A percentile compares a stretch with the other conserved stretches of the same genome.
phyloP scores from a whole-genome alignment of 2,113 vertebrate genomes.

The Piaya cayana region DNA sequence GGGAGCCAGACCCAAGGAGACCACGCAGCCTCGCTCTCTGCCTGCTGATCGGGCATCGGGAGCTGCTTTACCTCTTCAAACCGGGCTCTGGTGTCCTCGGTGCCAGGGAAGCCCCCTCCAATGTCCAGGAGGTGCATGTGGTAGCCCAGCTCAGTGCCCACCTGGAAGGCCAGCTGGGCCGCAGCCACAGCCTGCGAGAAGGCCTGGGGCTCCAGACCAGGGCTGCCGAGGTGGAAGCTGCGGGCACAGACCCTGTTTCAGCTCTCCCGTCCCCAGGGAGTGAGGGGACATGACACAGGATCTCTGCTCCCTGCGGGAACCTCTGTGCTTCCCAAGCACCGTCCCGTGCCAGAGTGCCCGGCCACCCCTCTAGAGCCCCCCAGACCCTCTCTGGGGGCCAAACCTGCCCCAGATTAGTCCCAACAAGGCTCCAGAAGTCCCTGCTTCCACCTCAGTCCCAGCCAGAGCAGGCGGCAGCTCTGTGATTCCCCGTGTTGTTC shows the following conservation, averaged over 20 bases:
- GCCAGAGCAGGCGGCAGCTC: neutral
- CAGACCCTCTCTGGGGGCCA: neutral
- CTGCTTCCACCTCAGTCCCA: neutral
- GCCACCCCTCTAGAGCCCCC: fast-evolving
- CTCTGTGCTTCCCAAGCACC: neutral
- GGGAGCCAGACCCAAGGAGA: neutral
- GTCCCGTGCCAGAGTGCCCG: neutral
- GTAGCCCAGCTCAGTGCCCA: conserved; percentile 77
- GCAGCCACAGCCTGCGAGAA: conserved; percentile 69
- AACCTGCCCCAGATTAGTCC: neutral
- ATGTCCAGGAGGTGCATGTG: conserved; percentile 78
- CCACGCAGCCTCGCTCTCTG: neutral
- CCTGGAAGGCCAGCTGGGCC: conserved; percentile 76
- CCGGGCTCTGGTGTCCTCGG: conserved; percentile 57
- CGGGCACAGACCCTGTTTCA: neutral
- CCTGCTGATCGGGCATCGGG: fast-evolving
- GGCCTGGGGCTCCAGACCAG: conserved; percentile 63
- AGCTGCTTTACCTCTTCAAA: conserved; percentile 74
- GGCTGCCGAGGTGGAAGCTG: conserved; percentile 78
- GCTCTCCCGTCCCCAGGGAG: fast-evolving
- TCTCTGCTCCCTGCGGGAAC: neutral
- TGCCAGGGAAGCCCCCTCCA: conserved; percentile 75
- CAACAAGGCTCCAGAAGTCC: neutral
- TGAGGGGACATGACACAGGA: fast-evolving
- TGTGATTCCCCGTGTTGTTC: fast-evolving